Evolutionary conservation across 2,113 vertebrate species (phyloP), one percentile per base, ranked within the genome.

Genomic region (Uria lomvia): DNA sequence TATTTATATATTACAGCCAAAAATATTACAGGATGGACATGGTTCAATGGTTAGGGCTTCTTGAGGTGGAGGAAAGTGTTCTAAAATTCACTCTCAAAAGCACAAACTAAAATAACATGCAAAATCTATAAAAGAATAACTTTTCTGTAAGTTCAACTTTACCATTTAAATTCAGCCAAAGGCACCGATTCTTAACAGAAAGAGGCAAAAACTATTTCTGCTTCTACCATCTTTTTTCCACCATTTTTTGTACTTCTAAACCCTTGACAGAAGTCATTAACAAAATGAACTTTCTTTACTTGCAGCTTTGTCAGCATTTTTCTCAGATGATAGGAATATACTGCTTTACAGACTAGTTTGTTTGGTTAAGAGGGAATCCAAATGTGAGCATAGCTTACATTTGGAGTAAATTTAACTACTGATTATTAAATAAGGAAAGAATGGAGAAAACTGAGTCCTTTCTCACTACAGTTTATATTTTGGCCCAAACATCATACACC

Each of bases 371-470:
- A 77, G 22, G 22, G 32, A 86, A 83, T 73, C 16, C 30, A 86
- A 86, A 70, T 17, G 27, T 58, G 36, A 42, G 6, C 9, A 53
- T 24, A 45, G 21, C 21, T 86, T 79, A 62, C 5, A 49, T 36
- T 67, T 75, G 27, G 59, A 70, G 17, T 80, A 91, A 74, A 80
- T 80, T 93, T 91, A 70, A 58, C 22, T 40, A 58, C 11, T 15
- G 6, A 47, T 86, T 71, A 47, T 62, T 77, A 74, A 91, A 77
- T 43, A 74, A 63, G 15, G 10, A 86, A 95, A 47, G 63, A 93
- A 77, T 0, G 0, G n/a, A 62, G n/a, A 84, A 59, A 50, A 52
- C 3, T 0, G 6, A 70, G 23, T 79, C 19, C 15, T 52, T 90
- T 86, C 52, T 86, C 63, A 66, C 6, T 2, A 13, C 21, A 59